These are phyloP conservation scores for Rhyacichthys aspro DNA, from an alignment of 2,797 vertebrate species.

Conservation along the genomic window DNA sequence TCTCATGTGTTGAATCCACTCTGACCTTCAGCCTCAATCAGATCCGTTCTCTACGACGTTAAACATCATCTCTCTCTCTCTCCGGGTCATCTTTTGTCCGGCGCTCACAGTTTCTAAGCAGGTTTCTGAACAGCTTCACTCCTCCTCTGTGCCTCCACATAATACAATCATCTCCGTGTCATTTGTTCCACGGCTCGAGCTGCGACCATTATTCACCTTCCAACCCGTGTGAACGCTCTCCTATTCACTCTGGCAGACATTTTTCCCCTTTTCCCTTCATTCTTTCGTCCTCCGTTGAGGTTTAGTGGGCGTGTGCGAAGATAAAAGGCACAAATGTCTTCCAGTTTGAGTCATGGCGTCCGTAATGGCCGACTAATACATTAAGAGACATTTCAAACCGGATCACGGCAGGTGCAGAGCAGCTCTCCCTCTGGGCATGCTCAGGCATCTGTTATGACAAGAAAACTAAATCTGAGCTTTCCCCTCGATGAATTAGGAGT, in stretches of 20 bases:
- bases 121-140: slow-evolving; percentile 24
- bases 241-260: slow-evolving; percentile 15
- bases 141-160: slow-evolving; percentile 42
- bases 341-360: slow-evolving; percentile 67
- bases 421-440: slow-evolving; percentile 52
- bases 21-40: slow-evolving; percentile 3
- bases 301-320: slow-evolving; percentile 18
- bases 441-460: slow-evolving; percentile 67
- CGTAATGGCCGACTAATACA: slow-evolving; percentile 66
- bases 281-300: background rate
- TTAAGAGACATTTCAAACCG: slow-evolving; percentile 70
- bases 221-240: slow-evolving; percentile 36
- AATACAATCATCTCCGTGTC: slow-evolving; percentile 64
- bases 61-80: slow-evolving; percentile 35
- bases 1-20: background rate
- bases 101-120: slow-evolving; percentile 16
- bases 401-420: slow-evolving; percentile 61
- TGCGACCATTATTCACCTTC: slow-evolving; percentile 55
- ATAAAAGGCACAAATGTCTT: slow-evolving; percentile 48
- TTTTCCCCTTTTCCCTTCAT: slow-evolving; percentile 1
- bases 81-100: slow-evolving; percentile 26
- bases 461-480: slow-evolving; percentile 65
- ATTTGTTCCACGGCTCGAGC: slow-evolving; percentile 54
- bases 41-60: slow-evolving; percentile 2
- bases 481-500: slow-evolving; percentile 61